Evolutionary conservation across 2,797 vertebrate species (phyloP).

Genomic region (Acanthopagrus latus): DNA sequence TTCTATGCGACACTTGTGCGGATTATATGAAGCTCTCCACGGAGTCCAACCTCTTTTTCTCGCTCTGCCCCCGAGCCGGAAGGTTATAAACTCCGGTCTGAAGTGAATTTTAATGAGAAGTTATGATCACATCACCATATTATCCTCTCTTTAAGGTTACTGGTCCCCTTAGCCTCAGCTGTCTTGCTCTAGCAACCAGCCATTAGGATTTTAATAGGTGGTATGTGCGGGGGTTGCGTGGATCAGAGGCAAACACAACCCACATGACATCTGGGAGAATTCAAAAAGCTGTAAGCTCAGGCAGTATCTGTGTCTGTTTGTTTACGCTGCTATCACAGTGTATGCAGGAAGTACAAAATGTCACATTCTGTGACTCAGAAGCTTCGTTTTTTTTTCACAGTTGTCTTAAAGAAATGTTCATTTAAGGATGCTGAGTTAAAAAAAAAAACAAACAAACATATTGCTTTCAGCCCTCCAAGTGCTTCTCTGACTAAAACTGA

Average conservation of each 20-base stretch:
- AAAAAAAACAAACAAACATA: neutral
- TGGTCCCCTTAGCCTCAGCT: slow-evolving; percentile 48
- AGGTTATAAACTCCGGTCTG: slow-evolving; percentile 45
- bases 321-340: neutral
- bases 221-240: slow-evolving; percentile 11
- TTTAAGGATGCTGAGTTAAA: neutral
- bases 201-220: slow-evolving; percentile 46
- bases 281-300: neutral
- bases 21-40: slow-evolving; percentile 9
- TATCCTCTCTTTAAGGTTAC: slow-evolving; percentile 58
- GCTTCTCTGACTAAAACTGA: neutral
- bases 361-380: slow-evolving; percentile 7
- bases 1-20: neutral
- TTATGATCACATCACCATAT: slow-evolving; percentile 49
- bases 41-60: slow-evolving; percentile 8
- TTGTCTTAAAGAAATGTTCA: neutral
- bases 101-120: slow-evolving; percentile 59
- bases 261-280: slow-evolving; percentile 7
- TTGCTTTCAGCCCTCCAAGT: neutral
- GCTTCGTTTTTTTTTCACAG: neutral
- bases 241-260: slow-evolving; percentile 36
- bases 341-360: neutral
- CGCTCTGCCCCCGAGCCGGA: slow-evolving; percentile 8
- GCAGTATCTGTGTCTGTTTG: neutral
- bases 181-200: slow-evolving; percentile 42